Base-by-base conservation (phyloP, 2,888 invertebrate genomes). In the Operophtera brumata region DNA sequence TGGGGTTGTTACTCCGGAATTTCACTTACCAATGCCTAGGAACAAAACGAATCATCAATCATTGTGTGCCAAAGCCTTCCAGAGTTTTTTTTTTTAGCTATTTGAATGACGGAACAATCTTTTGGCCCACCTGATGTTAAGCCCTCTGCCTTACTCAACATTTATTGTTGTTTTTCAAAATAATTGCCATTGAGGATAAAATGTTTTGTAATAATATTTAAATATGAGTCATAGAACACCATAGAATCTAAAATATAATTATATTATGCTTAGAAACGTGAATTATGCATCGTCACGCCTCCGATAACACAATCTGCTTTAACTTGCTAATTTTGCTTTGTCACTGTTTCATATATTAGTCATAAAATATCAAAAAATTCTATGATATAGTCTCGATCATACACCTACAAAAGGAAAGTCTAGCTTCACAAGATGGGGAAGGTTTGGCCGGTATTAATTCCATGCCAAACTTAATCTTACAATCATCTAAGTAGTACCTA, bases 1-100 rank as follows among this genome's bases (percentile, higher is more conserved):
- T 54, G 53, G 63, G 58, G 59, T 54, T 59, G 63, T 63, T 63
- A 40, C 64, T 61, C 66, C 62, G 66, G 62, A 54, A 34, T 43
- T 30, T 37, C 75, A 84, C 85, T 86, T 86, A 88, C 86, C 82
- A 71, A 67, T 42, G 44, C 75, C 86, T 87, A 85, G 26, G 77
- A 80, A 68, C 66, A 79, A 77, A 72, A 67, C 66, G 51, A 64
- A 68, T 32, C 46, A 64, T 62, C 46, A 65, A 66, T 56, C 61
- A 69, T 65, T 64, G 58, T 62, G 40, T 57, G 57, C 52, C 41
- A 41, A 57, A 34, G 14, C 14, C 48, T 32, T 20, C 20, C 26
- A 20, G 20, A 20, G 4, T n/a, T n/a, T n/a, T n/a, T n/a, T n/a
- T n/a, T n/a, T n/a, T n/a, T n/a, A n/a, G n/a, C n/a, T n/a, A n/a